Conservation (phyloP, 2,888 invertebrate species). For the Drosophila leonis region DNA sequence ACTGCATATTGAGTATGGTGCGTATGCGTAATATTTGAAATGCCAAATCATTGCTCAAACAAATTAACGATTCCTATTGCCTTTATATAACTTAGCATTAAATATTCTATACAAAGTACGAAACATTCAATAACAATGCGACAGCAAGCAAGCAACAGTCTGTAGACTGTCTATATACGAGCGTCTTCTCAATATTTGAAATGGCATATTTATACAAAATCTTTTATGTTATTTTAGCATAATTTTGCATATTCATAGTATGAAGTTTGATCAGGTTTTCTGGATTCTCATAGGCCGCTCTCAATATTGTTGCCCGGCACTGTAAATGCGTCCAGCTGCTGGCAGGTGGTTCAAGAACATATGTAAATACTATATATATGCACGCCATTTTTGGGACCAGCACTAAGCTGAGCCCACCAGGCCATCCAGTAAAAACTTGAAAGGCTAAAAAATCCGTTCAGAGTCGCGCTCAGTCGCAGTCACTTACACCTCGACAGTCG, state of each 20-base stretch:
- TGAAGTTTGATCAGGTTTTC: not conserved
- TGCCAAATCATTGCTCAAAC: not conserved
- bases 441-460: constrained; percentile 49
- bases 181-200: not conserved
- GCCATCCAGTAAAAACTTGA: constrained; percentile 49
- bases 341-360: constrained; percentile 68
- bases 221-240: not conserved
- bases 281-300: constrained; percentile 4
- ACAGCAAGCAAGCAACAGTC: not conserved
- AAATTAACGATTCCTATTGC: not conserved
- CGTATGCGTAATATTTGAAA: constrained; percentile 4
- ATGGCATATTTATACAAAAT: not conserved
- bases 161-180: not conserved
- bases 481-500: constrained; percentile 67
- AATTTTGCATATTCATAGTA: constrained; percentile 21
- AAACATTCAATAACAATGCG: not conserved
- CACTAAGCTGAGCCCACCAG: constrained; percentile 8
- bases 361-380: constrained; percentile 67
- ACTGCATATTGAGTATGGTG: constrained; percentile 47
- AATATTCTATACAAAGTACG: not conserved
- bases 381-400: constrained; percentile 64
- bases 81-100: not conserved
- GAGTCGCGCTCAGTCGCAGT: constrained; percentile 53
- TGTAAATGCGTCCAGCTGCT: constrained; percentile 34
- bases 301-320: constrained; percentile 45